Evolutionary conservation across 1,140 invertebrate species (phyloP).

Genomic region (Odontomachus brunneus): DNA sequence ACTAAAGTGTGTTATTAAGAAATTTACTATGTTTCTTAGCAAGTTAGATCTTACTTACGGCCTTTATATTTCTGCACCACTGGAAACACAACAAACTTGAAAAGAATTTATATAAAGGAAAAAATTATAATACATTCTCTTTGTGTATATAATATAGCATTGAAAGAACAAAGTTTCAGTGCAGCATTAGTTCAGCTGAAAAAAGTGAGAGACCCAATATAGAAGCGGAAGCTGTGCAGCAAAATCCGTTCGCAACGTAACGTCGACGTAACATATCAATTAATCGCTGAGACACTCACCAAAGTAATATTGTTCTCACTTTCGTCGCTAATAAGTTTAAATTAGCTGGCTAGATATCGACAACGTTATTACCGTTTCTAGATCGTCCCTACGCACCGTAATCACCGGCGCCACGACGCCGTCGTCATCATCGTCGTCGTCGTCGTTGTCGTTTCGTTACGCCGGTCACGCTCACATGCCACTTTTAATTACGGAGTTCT

Average conservation of each 20-base stretch:
- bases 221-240: no score
- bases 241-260: background rate
- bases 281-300: background rate
- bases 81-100: no score
- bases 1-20: no score
- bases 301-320: background rate
- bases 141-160: no score
- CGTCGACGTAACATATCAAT: background rate
- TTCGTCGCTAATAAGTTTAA: background rate
- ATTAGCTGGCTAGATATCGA: background rate
- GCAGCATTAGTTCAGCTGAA: no score
- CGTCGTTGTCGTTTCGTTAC: conserved; percentile 52
- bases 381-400: conserved; percentile 19
- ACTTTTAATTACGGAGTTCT: conserved; percentile 74
- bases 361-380: background rate
- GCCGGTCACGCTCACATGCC: conserved; percentile 68
- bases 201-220: no score
- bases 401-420: background rate
- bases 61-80: no score
- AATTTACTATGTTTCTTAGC: no score
- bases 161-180: no score
- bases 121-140: no score
- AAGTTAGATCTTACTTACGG: no score
- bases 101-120: no score
- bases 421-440: conserved; percentile 27